phyloP scores from a whole-genome alignment of 2,888 invertebrate genomes.

The Dynastes tityus region DNA sequence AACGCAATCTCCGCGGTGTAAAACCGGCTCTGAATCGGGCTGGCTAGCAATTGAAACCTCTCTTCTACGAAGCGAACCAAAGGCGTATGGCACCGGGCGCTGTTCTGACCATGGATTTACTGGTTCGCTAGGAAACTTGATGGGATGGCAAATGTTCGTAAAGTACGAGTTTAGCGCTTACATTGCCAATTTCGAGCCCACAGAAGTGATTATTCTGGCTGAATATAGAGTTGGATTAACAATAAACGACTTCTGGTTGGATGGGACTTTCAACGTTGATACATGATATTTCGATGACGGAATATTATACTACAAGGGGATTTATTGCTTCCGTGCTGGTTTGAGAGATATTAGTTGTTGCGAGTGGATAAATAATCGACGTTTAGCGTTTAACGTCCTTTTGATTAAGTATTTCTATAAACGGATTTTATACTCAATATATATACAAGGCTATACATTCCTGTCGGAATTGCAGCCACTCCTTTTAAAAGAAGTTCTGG shows the following conservation, averaged over 20 bases:
- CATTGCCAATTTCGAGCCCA: slow-evolving; percentile 10
- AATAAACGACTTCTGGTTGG: neutral
- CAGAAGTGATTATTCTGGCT: slow-evolving; percentile 23
- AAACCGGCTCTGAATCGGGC: neutral
- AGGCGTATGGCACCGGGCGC: neutral
- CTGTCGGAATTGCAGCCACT: too few relatives aligned
- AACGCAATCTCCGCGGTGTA: slow-evolving; percentile 16
- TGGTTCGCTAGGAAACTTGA: neutral
- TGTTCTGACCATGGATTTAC: neutral
- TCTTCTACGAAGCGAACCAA: neutral
- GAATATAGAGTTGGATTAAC: neutral
- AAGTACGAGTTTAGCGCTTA: slow-evolving; percentile 10
- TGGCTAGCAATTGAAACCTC: slow-evolving; percentile 1
- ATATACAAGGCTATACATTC: too few relatives aligned
- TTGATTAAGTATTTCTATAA: too few relatives aligned
- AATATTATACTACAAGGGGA: too few relatives aligned
- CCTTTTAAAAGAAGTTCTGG: too few relatives aligned
- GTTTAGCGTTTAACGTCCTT: too few relatives aligned
- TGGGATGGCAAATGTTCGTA: slow-evolving; percentile 12
- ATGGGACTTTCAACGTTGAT: neutral
- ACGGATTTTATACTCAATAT: too few relatives aligned
- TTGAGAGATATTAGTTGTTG: too few relatives aligned
- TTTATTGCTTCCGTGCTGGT: too few relatives aligned
- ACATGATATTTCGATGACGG: slow-evolving; percentile 2
- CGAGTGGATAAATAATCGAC: too few relatives aligned